These are phyloP conservation scores for Acrobasis repandana DNA, from an alignment of 2,888 invertebrate genomes.

Conservation along the genomic window DNA sequence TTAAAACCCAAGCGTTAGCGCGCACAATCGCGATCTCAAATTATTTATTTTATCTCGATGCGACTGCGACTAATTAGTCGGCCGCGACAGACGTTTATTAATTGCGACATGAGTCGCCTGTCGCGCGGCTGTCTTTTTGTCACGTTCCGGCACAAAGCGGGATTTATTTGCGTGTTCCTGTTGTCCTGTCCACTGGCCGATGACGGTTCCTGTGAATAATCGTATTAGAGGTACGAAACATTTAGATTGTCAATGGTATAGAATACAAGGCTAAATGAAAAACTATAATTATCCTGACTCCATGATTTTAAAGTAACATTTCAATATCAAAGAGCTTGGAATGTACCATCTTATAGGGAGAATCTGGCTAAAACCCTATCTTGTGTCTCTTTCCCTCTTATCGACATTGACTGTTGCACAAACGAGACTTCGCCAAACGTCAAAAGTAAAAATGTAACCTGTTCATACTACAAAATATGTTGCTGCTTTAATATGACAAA, in stretches of 20 bases:
- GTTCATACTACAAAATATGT: no score
- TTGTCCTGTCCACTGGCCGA: not conserved
- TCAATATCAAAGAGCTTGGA: no score
- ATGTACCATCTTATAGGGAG: no score
- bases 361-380: no score
- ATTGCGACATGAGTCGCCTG: conserved; percentile 74
- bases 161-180: conserved; percentile 19
- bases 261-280: no score
- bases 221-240: not conserved
- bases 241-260: not conserved
- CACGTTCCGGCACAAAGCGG: conserved; percentile 56
- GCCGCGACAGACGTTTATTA: conserved; percentile 74
- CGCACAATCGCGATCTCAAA: conserved; percentile 50
- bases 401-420: no score
- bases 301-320: no score
- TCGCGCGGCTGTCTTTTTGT: conserved; percentile 53
- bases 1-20: conserved; percentile 46
- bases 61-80: conserved; percentile 76
- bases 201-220: not conserved
- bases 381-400: no score
- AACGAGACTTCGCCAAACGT: no score
- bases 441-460: no score
- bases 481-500: no score
- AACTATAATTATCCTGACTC: no score
- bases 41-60: conserved; percentile 60